Conservation (phyloP, 2,113 vertebrate species). For the Hystrix brachyura region DNA sequence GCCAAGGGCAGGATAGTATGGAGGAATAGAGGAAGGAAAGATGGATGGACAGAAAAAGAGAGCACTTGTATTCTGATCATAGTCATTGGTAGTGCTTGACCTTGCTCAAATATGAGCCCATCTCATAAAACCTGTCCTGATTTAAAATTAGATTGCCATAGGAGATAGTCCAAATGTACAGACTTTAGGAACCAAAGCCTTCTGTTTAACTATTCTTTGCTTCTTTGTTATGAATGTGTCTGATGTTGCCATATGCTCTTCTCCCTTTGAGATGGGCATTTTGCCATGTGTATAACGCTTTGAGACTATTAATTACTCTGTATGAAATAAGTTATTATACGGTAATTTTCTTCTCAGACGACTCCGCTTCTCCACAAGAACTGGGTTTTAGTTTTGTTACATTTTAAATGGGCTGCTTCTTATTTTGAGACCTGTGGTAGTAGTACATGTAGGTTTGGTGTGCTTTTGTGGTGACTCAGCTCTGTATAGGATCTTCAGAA, state of each 20-base stretch:
- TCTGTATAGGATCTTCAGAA: neutral
- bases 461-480: neutral
- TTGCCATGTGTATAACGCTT: slow-evolving; percentile 72
- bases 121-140: slow-evolving; percentile 71
- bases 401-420: slow-evolving; percentile 31
- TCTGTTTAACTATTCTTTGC: slow-evolving; percentile 73
- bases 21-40: neutral
- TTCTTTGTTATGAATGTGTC: slow-evolving; percentile 81
- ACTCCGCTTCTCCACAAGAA: slow-evolving; percentile 26
- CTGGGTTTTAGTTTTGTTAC: slow-evolving; percentile 42
- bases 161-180: slow-evolving; percentile 63
- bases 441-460: accelerated
- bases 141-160: slow-evolving; percentile 75
- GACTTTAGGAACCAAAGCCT: slow-evolving; percentile 62
- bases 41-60: neutral
- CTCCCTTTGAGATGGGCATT: slow-evolving; percentile 80
- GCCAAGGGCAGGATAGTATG: neutral
- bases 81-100: slow-evolving; percentile 16
- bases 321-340: slow-evolving; percentile 72
- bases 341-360: slow-evolving; percentile 29
- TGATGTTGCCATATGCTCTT: slow-evolving; percentile 79
- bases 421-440: neutral
- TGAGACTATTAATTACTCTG: slow-evolving; percentile 81
- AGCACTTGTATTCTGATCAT: neutral
- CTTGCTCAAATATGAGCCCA: slow-evolving; percentile 50